Percentiles rank a stretch among this genome's conserved stretches.
Conservation (phyloP, 2,888 invertebrate genomes). For the Griposia aprilina region DNA sequence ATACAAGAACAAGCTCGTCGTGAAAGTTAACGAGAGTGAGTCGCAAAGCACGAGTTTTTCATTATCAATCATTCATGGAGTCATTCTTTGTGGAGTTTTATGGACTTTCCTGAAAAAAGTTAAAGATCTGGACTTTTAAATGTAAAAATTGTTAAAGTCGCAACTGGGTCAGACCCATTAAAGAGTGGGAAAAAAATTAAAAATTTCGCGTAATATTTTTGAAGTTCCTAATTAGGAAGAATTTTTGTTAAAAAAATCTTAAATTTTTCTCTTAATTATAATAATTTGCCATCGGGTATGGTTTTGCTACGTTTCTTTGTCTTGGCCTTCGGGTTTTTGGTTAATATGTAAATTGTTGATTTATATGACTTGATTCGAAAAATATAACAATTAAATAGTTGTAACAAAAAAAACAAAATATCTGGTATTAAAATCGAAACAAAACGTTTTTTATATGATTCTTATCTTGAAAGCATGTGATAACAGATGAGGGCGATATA, state of each 20-base stretch:
- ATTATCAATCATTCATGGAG: conserved; percentile 66
- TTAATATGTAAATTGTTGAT: background rate
- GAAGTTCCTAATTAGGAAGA: conserved; percentile 61
- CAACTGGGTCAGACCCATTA: conserved; percentile 65
- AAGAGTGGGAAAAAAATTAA: conserved; percentile 48
- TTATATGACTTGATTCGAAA: background rate
- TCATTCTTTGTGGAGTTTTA: conserved; percentile 50
- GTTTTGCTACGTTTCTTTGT: background rate
- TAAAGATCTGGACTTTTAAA: conserved; percentile 57
- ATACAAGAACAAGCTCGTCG: conserved; percentile 34
- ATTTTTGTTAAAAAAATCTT: conserved; percentile 32
- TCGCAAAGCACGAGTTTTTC: conserved; percentile 43
- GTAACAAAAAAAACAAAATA: background rate
- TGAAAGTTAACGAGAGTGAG: conserved; percentile 45
- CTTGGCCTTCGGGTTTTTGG: background rate
- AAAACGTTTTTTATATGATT: conserved; percentile 11
- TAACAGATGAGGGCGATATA: conserved; percentile 39
- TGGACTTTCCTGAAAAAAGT: conserved; percentile 51
- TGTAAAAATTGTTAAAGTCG: conserved; percentile 57
- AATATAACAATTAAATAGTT: background rate
- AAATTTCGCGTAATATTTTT: conserved; percentile 53
- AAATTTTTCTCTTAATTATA: conserved; percentile 23
- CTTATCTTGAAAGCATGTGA: conserved; percentile 20
- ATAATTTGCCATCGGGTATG: conserved; percentile 18
- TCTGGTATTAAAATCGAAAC: background rate